These are phyloP conservation scores for Protodeltote pygarga DNA, from an alignment of 2,888 invertebrate species.

Conservation along the genomic window DNA sequence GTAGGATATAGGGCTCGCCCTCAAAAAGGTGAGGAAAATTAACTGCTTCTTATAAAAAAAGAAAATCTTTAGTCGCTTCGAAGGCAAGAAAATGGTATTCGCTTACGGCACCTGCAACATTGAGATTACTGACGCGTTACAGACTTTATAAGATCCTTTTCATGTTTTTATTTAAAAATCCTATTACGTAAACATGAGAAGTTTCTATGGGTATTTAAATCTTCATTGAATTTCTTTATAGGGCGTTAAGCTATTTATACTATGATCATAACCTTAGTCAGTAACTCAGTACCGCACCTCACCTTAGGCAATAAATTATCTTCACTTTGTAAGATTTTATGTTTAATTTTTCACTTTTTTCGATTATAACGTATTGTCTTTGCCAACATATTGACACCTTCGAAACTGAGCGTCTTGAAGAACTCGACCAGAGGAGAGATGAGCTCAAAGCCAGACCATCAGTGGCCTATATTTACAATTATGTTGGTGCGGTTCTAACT, in stretches of 20 bases:
- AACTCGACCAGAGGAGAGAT: too few relatives aligned
- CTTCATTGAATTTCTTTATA: conserved; percentile 1
- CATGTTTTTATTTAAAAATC: conserved; percentile 14
- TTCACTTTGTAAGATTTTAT: too few relatives aligned
- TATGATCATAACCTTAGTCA: conserved; percentile 2
- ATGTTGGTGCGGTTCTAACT: too few relatives aligned
- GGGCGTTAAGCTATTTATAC: not conserved
- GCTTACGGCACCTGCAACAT: conserved; percentile 19
- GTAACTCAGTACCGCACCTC: conserved; percentile 6
- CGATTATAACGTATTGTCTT: too few relatives aligned
- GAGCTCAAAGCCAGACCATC: too few relatives aligned
- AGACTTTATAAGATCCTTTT: conserved; percentile 5
- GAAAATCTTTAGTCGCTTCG: conserved; percentile 2
- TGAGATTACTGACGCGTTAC: conserved; percentile 19
- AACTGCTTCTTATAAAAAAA: conserved; percentile 14
- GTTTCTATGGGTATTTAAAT: not conserved
- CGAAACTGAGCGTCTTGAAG: too few relatives aligned
- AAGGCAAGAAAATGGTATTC: conserved; percentile 7
- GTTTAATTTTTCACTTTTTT: too few relatives aligned
- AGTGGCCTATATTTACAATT: too few relatives aligned
- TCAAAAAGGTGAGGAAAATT: conserved; percentile 13
- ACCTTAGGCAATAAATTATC: conserved; percentile 17
- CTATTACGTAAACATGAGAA: conserved; percentile 10
- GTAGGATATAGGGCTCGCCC: not conserved
- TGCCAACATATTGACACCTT: too few relatives aligned